Percentiles rank a stretch among this genome's conserved stretches.
These are phyloP conservation scores for Archivesica marissinica DNA, from an alignment of 1,140 invertebrate species.

Conservation along the genomic window DNA sequence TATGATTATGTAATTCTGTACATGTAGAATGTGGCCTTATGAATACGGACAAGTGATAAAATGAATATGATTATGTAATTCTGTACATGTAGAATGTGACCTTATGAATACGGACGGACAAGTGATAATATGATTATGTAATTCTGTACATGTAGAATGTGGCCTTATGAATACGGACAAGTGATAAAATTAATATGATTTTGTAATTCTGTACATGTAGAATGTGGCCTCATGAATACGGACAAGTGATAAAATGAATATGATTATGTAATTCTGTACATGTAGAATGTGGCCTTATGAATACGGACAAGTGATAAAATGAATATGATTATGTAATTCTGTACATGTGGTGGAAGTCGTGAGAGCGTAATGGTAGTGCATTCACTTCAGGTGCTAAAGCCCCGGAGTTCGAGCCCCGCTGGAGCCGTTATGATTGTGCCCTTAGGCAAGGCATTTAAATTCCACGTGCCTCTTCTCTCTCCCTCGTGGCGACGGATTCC, in stretches of 20 bases:
- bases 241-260: background rate
- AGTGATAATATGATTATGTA: background rate
- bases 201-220: background rate
- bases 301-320: background rate
- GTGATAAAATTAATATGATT: background rate
- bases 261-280: background rate
- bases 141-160: background rate
- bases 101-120: background rate
- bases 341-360: too few species aligned
- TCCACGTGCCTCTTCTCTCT: too few species aligned
- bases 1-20: background rate
- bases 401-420: too few species aligned
- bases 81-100: background rate
- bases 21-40: background rate
- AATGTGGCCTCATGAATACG: background rate
- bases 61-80: background rate
- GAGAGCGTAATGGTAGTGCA: too few species aligned
- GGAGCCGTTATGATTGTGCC: too few species aligned
- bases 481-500: too few species aligned
- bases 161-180: background rate
- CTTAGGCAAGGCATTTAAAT: too few species aligned
- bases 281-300: background rate
- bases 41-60: background rate
- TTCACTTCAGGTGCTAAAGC: too few species aligned
- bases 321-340: background rate